Evolutionary conservation across 1,140 invertebrate species (phyloP), one percentile per base, ranked within the genome.

Genomic region (Pomacea maculata): DNA sequence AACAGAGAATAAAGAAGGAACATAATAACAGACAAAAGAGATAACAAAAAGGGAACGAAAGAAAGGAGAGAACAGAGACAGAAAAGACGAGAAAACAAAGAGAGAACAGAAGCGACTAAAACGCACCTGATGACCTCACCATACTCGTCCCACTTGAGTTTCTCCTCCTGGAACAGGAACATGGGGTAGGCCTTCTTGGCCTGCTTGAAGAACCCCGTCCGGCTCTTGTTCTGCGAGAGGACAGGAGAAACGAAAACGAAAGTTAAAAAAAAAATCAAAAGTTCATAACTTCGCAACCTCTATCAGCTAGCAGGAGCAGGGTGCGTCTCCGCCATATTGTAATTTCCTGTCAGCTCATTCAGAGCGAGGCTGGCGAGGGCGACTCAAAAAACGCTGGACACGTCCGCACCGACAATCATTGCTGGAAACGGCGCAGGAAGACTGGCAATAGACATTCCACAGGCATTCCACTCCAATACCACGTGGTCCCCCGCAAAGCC

Each of bases 141-240:
- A 90, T 99, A 99, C 89, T 99, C 97, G 88, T 99, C 97, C 89
- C 94, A 95, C 91, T 97, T 96, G 1, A 97, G 94, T 92, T 96
- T 96, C 86, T 99, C 97, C 91, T 99, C 98, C 73, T 95, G 94
- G 87, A 95, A 97, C 4, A 98, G 98, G 92, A 97, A 99, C 96
- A 99, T 99, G 0, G 97, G 97, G 92, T 98, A 96, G 84, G 97
- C 95, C 80, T 97, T 96, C 92, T 97, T 97, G 86, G 94, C 96
- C 82, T 96, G 95, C 92, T 98, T 98, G 89, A 98, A 98, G 90
- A 97, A 97, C 10, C 90, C 90, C 54, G 88, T 90, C 86, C 88
- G 95, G 94, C 72, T 80, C 85, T 92, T 92, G 14, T 89, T 90
- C 89, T 92, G 85, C 76, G 87, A 87, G 29, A 79, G 17, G 57